These are phyloP conservation scores for Cyprinodon diabolis DNA, from an alignment of 2,797 vertebrate genomes.

Conservation along the genomic window DNA sequence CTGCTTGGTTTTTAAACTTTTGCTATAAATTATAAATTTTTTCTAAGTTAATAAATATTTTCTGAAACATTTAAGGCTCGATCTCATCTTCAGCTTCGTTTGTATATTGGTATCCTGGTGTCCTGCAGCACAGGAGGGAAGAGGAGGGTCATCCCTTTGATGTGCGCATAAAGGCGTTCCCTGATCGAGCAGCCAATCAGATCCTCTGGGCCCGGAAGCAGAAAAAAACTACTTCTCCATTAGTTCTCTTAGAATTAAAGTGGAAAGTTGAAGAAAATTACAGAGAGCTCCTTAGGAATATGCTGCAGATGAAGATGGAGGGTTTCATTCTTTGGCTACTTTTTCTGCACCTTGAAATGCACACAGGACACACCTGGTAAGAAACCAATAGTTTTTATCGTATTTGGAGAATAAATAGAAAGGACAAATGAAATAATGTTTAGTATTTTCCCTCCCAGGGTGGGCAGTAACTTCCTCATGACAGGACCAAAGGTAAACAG, in stretches of 20 bases:
- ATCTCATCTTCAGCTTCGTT: conserved; percentile 28
- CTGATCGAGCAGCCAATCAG: conserved; percentile 71
- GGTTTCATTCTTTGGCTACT: conserved; percentile 55
- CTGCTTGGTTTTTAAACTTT: conserved; percentile 14
- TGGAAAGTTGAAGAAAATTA: conserved; percentile 55
- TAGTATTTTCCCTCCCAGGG: conserved; percentile 78
- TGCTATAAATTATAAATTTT: conserved; percentile 45
- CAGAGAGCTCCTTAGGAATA: conserved; percentile 11
- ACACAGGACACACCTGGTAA: conserved; percentile 78
- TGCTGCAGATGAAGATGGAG: conserved; percentile 50
- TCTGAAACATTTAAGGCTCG: conserved; percentile 14
- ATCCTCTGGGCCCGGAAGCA: conserved; percentile 16
- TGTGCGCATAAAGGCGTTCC: conserved; percentile 81
- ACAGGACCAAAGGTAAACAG: conserved; percentile 92
- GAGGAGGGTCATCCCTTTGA: conserved; percentile 70
- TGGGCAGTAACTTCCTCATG: conserved; percentile 94
- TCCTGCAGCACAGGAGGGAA: conserved; percentile 40
- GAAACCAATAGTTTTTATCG: conserved; percentile 5
- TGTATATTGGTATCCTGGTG: conserved; percentile 64
- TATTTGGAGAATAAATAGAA: background rate
- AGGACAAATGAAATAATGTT: background rate
- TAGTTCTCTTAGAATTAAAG: conserved; percentile 62
- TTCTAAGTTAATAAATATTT: conserved; percentile 77
- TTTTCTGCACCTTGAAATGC: conserved; percentile 47
- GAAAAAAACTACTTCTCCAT: conserved; percentile 65